Evolutionary conservation across 1,140 invertebrate species (phyloP).

Genomic region (Saccostrea echinata): DNA sequence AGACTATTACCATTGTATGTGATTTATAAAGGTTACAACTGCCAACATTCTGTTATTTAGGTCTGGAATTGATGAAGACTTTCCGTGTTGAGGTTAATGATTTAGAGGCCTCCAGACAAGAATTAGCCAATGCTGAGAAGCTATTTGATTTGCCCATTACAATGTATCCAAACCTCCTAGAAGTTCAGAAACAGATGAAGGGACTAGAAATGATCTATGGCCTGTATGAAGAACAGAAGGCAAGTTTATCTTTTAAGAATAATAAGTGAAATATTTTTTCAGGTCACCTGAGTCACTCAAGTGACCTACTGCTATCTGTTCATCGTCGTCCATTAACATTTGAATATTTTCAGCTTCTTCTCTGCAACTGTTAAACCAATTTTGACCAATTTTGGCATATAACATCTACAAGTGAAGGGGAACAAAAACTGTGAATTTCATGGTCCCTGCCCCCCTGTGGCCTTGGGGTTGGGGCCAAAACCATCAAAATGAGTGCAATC

Average conservation of each 20-base stretch:
- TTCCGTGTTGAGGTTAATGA: slow-evolving; percentile 86
- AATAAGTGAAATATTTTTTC: no score
- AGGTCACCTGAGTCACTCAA: no score
- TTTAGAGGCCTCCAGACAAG: slow-evolving; percentile 85
- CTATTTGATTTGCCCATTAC: slow-evolving; percentile 91
- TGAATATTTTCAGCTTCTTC: no score
- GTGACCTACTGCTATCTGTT: no score
- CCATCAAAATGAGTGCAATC: no score
- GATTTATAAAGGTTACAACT: background rate
- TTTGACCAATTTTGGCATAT: no score
- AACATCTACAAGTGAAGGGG: no score
- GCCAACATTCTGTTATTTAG: slow-evolving; percentile 50
- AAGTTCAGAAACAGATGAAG: slow-evolving; percentile 87
- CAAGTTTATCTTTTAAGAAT: slow-evolving; percentile 57
- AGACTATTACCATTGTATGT: background rate
- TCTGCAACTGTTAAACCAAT: no score
- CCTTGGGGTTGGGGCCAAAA: no score
- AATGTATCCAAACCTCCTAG: slow-evolving; percentile 88
- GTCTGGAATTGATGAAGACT: slow-evolving; percentile 81
- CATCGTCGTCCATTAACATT: no score
- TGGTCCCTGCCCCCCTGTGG: no score
- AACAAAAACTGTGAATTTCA: background rate
- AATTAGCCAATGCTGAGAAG: slow-evolving; percentile 89
- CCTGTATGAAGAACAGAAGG: slow-evolving; percentile 89
- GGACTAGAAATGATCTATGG: slow-evolving; percentile 88